Evolutionary conservation across 1,140 invertebrate species (phyloP), one percentile per base, ranked within the genome.

Genomic region (Sycophila sp.): DNA sequence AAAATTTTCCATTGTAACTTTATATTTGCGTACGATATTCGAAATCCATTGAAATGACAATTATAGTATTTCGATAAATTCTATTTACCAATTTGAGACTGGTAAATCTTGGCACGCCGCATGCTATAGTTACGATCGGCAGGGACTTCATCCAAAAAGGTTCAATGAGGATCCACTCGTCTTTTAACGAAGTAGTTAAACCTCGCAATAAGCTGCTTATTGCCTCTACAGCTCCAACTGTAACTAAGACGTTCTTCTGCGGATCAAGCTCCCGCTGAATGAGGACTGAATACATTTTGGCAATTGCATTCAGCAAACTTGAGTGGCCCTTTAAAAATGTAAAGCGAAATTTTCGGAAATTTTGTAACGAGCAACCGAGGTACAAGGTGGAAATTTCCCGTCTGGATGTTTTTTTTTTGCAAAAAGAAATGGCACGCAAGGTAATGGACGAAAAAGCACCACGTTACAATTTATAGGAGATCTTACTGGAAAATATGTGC

Each of bases 81-180:
- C 15, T 0, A 55, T 13, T 89, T 87, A 94, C 93, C 47, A 93
- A 91, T 86, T 92, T 90, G 1, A 99, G 86, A 13, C 96, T 91
- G 70, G 99, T 94, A 81, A 94, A 99, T 56, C 91, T 92, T 0
- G 96, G 92, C 15, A 90, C 88, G 10, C 96, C 98, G 1, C 96
- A 96, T 26, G 95, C 95, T 75, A 91, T 90, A 76, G 87, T 89
- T 0, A 98, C 92, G 93, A 99, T 98, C 1, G 96, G 22, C 26
- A 94, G 94, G 81, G 99, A 99, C 80, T 96, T 98, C 81, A 99
- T 98, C 83, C 97, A 99, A 84, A 94, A 99, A 5, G 98, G 98
- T 82, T 99, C 98, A 71, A 99, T 96, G 22, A 99, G 96, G 70
- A 98, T 97, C 69, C 96, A 96, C 84, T 99, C 96, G 86, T 94